Evolutionary conservation across 2,888 invertebrate genomes (phyloP).

Genomic region (Adelphocoris suturalis): DNA sequence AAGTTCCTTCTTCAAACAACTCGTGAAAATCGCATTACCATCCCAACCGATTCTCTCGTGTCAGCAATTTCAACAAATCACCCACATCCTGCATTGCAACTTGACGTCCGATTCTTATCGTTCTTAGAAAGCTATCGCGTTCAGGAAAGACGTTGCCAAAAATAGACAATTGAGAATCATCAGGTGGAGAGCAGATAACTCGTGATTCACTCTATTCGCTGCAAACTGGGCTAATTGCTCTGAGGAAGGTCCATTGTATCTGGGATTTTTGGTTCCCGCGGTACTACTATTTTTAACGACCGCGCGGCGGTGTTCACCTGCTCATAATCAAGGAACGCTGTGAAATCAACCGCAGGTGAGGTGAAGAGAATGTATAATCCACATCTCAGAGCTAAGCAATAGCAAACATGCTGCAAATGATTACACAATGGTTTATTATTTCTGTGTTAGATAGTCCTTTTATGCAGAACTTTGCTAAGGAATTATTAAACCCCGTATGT

Average conservation of each 20-base stretch:
- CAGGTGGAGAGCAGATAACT: background rate
- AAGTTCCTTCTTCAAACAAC: too few relatives aligned
- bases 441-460: too few relatives aligned
- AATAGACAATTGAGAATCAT: background rate
- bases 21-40: too few relatives aligned
- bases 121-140: background rate
- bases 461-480: too few relatives aligned
- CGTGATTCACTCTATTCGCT: slow-evolving; percentile 9
- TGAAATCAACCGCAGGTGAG: too few relatives aligned
- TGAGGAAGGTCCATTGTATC: background rate
- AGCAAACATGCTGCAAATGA: too few relatives aligned
- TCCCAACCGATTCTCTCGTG: background rate
- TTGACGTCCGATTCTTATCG: background rate
- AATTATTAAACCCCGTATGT: too few relatives aligned
- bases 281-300: background rate
- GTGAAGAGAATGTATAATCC: too few relatives aligned
- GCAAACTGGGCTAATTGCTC: slow-evolving; percentile 32
- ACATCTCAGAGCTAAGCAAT: too few relatives aligned
- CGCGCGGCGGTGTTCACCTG: background rate
- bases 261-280: background rate
- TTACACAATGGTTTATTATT: too few relatives aligned
- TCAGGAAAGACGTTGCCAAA: background rate
- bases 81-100: background rate
- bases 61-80: background rate
- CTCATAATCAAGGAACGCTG: background rate